Evolutionary conservation across 2,797 vertebrate species (phyloP).

Genomic region (Potorous gilbertii): DNA sequence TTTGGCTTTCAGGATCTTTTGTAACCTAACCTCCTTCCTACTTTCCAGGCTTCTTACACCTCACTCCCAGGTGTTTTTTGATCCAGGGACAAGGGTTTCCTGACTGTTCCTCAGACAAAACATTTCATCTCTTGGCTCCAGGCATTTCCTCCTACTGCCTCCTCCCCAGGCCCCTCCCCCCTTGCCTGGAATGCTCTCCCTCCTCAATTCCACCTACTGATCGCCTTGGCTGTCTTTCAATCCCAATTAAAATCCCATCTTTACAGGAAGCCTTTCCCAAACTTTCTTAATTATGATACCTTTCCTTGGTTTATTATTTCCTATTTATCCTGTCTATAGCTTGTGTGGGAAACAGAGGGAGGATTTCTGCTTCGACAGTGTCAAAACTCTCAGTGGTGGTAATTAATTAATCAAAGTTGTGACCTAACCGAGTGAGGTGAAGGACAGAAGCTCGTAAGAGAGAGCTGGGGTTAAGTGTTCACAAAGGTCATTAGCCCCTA

Average conservation of each 20-base stretch:
- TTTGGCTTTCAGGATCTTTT: background rate
- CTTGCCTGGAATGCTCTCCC: background rate
- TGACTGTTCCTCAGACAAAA: background rate
- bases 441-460: no score
- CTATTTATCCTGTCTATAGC: background rate
- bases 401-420: no score
- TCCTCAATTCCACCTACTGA: background rate
- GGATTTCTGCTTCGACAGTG: no score
- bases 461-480: no score
- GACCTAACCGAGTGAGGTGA: no score
- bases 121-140: background rate
- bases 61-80: background rate
- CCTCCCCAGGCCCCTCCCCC: no score
- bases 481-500: no score
- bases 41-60: background rate
- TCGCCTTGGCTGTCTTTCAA: background rate
- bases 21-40: background rate
- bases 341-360: background rate
- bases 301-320: background rate
- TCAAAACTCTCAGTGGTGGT: no score
- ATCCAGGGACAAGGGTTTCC: background rate
- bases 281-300: background rate
- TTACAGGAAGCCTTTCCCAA: background rate
- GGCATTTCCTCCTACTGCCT: background rate
- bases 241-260: background rate